These are phyloP conservation scores for Heliothis subflexa DNA, from an alignment of 1,140 invertebrate species.

Conservation along the genomic window DNA sequence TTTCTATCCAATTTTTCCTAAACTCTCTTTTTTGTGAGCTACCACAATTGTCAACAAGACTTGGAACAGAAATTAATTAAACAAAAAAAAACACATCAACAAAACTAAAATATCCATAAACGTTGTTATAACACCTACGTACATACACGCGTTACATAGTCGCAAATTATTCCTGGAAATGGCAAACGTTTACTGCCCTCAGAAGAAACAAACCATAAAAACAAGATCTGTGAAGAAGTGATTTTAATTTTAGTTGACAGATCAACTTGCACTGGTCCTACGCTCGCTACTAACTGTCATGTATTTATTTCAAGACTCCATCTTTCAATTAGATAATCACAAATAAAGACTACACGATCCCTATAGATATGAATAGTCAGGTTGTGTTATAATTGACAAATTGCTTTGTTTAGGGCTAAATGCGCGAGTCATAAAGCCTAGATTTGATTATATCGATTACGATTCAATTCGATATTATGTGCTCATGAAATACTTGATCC, in stretches of 20 bases:
- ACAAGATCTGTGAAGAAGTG: conserved; percentile 15
- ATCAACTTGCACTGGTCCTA: not conserved
- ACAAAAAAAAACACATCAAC: not conserved
- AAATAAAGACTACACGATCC: conserved; percentile 29
- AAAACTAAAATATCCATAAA: conserved; percentile 27
- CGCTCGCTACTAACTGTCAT: conserved; percentile 8
- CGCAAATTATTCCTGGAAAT: conserved; percentile 58
- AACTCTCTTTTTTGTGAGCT: not conserved
- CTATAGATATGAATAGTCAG: conserved; percentile 10
- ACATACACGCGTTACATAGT: conserved; percentile 44
- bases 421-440: not conserved
- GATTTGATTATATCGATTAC: conserved; percentile 8
- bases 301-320: conserved; percentile 26
- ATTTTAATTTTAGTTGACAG: not conserved
- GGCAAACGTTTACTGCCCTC: conserved; percentile 47
- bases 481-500: conserved; percentile 4
- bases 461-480: conserved; percentile 16
- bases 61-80: too few species aligned
- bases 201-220: conserved; percentile 2
- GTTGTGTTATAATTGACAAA: not conserved
- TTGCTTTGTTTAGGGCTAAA: not conserved
- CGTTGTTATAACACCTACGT: conserved; percentile 41
- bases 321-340: conserved; percentile 43
- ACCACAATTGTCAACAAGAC: not conserved
- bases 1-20: not conserved